These are phyloP conservation scores for Oenanthe melanoleuca DNA, from an alignment of 2,113 vertebrate genomes.

Conservation along the genomic window DNA sequence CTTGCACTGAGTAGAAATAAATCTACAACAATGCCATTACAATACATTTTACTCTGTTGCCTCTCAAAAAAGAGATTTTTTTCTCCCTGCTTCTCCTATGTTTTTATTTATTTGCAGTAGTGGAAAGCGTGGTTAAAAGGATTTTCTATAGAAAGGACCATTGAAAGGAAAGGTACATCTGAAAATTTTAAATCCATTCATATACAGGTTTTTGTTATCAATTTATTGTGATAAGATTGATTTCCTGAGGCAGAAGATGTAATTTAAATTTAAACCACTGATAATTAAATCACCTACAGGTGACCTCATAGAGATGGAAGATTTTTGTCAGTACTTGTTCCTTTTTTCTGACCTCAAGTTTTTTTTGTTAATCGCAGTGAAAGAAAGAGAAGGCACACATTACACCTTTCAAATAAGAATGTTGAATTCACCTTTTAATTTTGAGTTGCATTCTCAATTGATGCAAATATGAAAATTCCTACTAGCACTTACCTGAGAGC, in stretches of 20 bases:
- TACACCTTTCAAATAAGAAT: not conserved
- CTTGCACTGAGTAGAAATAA: not conserved
- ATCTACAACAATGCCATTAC: not conserved
- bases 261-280: not conserved
- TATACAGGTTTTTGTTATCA: not conserved
- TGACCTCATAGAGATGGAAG: not conserved
- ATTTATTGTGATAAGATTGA: not conserved
- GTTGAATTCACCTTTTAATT: not conserved
- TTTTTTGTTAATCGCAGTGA: not conserved
- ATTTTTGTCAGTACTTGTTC: not conserved
- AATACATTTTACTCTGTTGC: not conserved
- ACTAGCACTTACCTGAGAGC: not conserved
- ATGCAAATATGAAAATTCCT: not conserved
- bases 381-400: not conserved
- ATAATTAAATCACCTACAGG: not conserved
- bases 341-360: not conserved
- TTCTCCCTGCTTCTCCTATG: not conserved
- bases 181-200: not conserved
- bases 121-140: not conserved
- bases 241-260: not conserved
- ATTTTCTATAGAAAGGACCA: not conserved
- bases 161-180: not conserved
- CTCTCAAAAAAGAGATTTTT: not conserved
- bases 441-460: not conserved
- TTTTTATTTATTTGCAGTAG: not conserved